Percentiles rank a stretch among this genome's conserved stretches.
Conservation (phyloP, 1,140 invertebrate species). For the Capitella teleta region DNA sequence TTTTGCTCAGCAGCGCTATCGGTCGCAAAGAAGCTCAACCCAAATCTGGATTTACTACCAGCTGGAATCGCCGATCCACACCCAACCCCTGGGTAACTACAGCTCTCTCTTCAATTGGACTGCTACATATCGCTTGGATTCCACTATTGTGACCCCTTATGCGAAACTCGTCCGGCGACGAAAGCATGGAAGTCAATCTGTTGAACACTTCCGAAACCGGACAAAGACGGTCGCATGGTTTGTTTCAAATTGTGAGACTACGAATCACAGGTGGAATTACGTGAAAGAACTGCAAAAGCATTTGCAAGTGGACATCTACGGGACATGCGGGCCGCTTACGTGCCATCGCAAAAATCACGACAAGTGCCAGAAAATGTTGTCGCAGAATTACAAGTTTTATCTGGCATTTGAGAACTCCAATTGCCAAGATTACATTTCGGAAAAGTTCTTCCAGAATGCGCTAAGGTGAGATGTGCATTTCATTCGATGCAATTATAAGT, state of each 20-base stretch:
- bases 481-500: too few relatives aligned
- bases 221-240: conserved; percentile 75
- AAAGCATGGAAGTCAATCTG: conserved; percentile 19
- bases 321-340: conserved; percentile 59
- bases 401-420: conserved; percentile 37
- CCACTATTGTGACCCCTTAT: conserved; percentile 90
- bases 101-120: conserved; percentile 99
- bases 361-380: conserved; percentile 76
- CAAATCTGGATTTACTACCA: conserved; percentile 1
- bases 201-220: conserved; percentile 34
- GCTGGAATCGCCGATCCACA: conserved; percentile 1
- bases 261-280: conserved; percentile 43
- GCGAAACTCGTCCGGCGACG: conserved; percentile 76
- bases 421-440: conserved; percentile 36
- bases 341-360: conserved; percentile 49
- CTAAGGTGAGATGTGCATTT: too few relatives aligned
- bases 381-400: conserved; percentile 86
- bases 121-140: conserved; percentile 71
- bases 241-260: conserved; percentile 88
- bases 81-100: too few relatives aligned
- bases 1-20: too few relatives aligned
- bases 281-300: conserved; percentile 19
- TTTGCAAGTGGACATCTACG: conserved; percentile 70
- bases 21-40: too few relatives aligned
- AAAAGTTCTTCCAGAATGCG: conserved; percentile 34